Evolutionary conservation across 1,140 invertebrate species (phyloP), one percentile per base, ranked within the genome.

Genomic region (Diorhabda elongata): DNA sequence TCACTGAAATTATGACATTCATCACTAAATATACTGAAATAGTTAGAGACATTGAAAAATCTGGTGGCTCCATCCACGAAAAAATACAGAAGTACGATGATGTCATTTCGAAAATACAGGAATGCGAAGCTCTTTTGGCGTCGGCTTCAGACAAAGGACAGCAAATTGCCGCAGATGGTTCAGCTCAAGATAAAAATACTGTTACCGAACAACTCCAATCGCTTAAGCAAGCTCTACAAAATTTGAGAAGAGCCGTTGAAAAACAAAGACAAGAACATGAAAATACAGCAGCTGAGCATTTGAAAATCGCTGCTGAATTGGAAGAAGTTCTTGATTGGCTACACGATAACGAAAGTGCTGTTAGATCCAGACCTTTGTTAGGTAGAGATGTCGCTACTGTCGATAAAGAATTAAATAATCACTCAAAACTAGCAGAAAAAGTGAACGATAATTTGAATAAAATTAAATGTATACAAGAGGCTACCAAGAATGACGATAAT

Each of bases 1-100:
- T 96, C 42, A 90, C 90, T 58, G 94, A 96, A 80, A 94, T 97
- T 60, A 90, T 91, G 75, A 90, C 89, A 4, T 93, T 96, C 71
- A 91, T 97, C 43, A 87, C 90, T 42, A 94, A 94, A 77, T 95
- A 95, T 77, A 93, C 92, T 0, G 90, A 93, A 77, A 87, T 96
- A 6, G 89, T 97, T 1, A 85, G 89, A 11, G 91, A 94, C 70
- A 92, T 97, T 71, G 92, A 96, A 77, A 91, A 90, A 76, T 87
- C 89, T 2, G 90, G 90, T 44, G 88, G 90, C 56, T 88, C 91
- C 0, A 86, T 92, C 3, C 89, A 94, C 78, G 93, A 95, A 47
- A 96, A 96, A 79, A 93, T 98, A 57, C 91, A 92, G 73, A 89
- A 90, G 69, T 97, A 96, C 73, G 90, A 95, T 79, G 91, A 94